These are phyloP conservation scores for Thalassoma bifasciatum DNA, from an alignment of 2,113 vertebrate species.

Conservation along the genomic window DNA sequence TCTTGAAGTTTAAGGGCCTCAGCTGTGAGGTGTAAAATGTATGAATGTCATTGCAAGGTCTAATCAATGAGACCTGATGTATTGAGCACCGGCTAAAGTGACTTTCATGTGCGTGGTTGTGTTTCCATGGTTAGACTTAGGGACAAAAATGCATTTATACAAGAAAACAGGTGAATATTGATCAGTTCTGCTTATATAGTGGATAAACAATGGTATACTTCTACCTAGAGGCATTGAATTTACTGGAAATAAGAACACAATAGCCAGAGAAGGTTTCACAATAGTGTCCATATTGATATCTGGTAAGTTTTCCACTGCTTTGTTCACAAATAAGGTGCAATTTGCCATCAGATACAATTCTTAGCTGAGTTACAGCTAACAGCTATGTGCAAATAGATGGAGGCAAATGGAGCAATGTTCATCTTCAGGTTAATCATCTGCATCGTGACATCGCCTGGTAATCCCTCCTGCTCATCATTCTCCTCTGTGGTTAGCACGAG, in stretches of 20 bases:
- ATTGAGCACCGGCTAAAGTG: constrained; percentile 34
- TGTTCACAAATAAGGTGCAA: constrained; percentile 22
- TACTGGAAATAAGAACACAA: constrained; percentile 19
- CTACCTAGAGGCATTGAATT: constrained; percentile 23
- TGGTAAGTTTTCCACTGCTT: constrained; percentile 19
- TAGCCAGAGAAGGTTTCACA: constrained; percentile 15
- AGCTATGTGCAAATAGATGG: constrained; percentile 53
- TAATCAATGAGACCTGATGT: constrained; percentile 61
- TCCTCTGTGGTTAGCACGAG: constrained; percentile 51
- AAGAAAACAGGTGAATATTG: constrained; percentile 39
- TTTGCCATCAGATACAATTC: constrained; percentile 17
- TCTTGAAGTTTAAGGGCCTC: constrained; percentile 74
- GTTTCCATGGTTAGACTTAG: constrained; percentile 18
- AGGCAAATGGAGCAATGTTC: constrained; percentile 58
- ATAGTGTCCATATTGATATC: constrained; percentile 30
- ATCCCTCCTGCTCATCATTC: constrained; percentile 58
- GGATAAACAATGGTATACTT: constrained; percentile 36
- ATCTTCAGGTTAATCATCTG: constrained; percentile 63
- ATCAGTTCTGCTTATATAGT: neutral
- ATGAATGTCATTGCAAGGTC: constrained; percentile 81
- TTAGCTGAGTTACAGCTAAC: constrained; percentile 46
- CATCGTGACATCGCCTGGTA: constrained; percentile 50
- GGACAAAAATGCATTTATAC: constrained; percentile 1
- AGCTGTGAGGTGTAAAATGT: constrained; percentile 60
- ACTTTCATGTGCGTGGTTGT: constrained; percentile 53